These are phyloP conservation scores for Noctua pronuba DNA, from an alignment of 2,888 invertebrate species.

Conservation along the genomic window DNA sequence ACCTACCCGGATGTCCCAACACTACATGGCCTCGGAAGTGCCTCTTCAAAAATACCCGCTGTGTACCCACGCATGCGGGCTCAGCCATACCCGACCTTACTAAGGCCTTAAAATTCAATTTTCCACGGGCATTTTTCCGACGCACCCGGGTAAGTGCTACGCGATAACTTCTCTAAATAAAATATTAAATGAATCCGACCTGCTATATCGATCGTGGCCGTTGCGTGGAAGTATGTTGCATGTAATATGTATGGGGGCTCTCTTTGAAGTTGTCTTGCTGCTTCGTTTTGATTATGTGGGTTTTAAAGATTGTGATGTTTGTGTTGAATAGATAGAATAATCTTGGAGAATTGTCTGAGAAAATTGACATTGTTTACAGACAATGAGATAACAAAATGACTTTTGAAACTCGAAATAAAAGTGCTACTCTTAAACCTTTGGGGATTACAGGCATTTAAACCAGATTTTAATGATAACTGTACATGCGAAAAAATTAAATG, in stretches of 20 bases:
- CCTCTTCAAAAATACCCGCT: conserved; percentile 35
- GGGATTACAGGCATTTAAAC: background rate
- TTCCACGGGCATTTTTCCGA: conserved; percentile 57
- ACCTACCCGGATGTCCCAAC: conserved; percentile 4
- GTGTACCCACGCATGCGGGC: conserved; percentile 15
- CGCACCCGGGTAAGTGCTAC: conserved; percentile 32
- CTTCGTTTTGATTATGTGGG: conserved; percentile 1
- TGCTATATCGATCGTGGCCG: conserved; percentile 63
- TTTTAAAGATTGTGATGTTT: background rate
- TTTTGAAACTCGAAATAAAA: background rate
- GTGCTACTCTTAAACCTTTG: too few species aligned
- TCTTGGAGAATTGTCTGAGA: background rate
- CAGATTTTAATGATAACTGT: background rate
- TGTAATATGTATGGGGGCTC: conserved; percentile 56
- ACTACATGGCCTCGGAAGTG: background rate
- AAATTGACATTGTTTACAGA: background rate
- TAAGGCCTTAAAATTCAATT: conserved; percentile 65
- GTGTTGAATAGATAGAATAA: background rate
- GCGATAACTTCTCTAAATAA: conserved; percentile 68
- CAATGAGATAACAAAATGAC: background rate
- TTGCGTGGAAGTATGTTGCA: conserved; percentile 47
- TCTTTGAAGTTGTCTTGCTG: conserved; percentile 29
- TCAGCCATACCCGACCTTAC: conserved; percentile 14
- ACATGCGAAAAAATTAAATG: background rate
- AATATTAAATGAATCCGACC: conserved; percentile 67